Evolutionary conservation across 2,797 vertebrate genomes (phyloP), one percentile per base, ranked within the genome.

Genomic region (Lepus oiostolus): DNA sequence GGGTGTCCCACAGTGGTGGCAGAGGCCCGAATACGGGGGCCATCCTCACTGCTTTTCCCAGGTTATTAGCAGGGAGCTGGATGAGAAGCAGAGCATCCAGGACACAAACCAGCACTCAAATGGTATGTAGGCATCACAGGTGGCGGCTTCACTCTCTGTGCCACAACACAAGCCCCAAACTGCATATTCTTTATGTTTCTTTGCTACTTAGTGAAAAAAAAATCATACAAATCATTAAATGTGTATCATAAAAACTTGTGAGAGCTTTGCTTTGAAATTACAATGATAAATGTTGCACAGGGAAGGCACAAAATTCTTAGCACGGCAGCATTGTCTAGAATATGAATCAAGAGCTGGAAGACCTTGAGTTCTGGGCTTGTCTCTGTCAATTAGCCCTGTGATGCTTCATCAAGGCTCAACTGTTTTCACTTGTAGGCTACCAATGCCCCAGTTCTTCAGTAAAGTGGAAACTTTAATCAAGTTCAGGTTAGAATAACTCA

Each of bases 401-500:
- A 32, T 4, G 2, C 28, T 28, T 68, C 89, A 68, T 32, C 22
- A 62, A 76, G 16, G 4, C 65, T 35, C 24, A 47, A 1, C 11
- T 35, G 7, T 54, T 72, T 50, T 79, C 16, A 42, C 11, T 21
- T 60, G 1, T n/a, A 72, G 22, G 28, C 19, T 72, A 80, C 58
- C 67, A 22, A 68, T 9, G 22, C 10, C 12, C 35, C 17, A 67
- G 76, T 47, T 80, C 26, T 90, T 58, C 0, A 68, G 5, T 68
- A 90, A 76, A 92, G 35, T 32, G 32, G 4, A 87, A 54, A n/a
- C 54, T 75, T 88, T 80, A 70, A 75, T 90, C 21, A 92, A 68
- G 21, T 52, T 10, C 35, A 11, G 86, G 47, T 77, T 30, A 84
- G 71, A 60, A 26, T 80, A 86, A 32, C 22, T 28, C 26, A 50